Percentiles rank a stretch among this genome's conserved stretches.
Evolutionary conservation across 64 coral and sea anemone genomes (phyloP).

Genomic region (Dendrophyllia cribrosa): DNA sequence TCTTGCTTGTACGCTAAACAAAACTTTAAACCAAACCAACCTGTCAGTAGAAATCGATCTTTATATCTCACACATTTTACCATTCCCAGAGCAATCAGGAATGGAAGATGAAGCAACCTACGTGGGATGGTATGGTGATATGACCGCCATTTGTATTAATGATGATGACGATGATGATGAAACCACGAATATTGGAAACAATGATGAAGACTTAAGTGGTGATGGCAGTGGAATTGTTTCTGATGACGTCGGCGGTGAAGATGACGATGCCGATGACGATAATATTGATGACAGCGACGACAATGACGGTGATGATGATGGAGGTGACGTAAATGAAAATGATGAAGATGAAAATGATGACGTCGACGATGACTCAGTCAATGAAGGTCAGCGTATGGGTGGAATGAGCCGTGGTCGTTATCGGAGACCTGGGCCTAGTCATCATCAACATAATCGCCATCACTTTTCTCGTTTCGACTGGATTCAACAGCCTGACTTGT

Average conservation of each 20-base stretch:
- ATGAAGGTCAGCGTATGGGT: too few relatives aligned
- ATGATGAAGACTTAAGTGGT: neutral
- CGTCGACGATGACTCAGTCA: too few relatives aligned
- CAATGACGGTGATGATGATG: neutral
- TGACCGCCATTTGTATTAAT: neutral
- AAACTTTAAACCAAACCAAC: neutral
- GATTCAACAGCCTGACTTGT: slow-evolving; percentile 19
- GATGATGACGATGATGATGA: neutral
- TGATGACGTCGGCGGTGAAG: neutral
- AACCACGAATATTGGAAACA: neutral
- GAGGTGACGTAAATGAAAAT: neutral
- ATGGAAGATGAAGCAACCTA: neutral
- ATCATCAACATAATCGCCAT: neutral
- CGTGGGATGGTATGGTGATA: neutral
- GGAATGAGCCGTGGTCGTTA: too few relatives aligned
- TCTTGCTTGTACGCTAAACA: too few relatives aligned
- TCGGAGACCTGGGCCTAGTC: too few relatives aligned
- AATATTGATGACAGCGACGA: neutral
- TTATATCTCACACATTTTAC: neutral
- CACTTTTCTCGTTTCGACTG: neutral
- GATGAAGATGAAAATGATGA: neutral
- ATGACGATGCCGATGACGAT: neutral
- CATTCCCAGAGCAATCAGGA: neutral
- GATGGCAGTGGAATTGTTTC: neutral
- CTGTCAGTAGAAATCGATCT: neutral